Evolutionary conservation across 2,113 vertebrate species (phyloP).

Genomic region (Marmota monax): DNA sequence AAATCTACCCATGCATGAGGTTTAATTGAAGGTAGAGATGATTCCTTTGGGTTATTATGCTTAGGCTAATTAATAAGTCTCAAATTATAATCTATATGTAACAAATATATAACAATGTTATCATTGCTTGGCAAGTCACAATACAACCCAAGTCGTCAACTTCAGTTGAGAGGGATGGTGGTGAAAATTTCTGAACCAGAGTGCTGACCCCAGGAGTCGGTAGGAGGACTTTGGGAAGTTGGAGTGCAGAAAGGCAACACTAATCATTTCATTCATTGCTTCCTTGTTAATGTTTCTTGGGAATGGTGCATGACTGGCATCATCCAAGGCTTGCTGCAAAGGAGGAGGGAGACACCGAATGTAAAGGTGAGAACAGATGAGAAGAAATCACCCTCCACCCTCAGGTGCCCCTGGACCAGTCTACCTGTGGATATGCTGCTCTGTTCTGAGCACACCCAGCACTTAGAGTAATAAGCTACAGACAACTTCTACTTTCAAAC

Average conservation of each 20-base stretch:
- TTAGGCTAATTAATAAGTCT: neutral
- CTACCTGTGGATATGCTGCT: neutral
- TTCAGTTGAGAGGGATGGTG: neutral
- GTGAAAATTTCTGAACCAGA: neutral
- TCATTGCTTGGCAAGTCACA: neutral
- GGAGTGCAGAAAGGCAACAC: neutral
- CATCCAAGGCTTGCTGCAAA: neutral
- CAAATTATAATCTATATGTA: neutral
- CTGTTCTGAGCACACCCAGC: neutral
- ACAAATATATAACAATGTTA: neutral
- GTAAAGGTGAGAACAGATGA: neutral
- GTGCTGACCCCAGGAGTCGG: neutral
- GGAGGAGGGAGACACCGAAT: neutral
- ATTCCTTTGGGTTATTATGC: neutral
- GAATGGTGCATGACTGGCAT: neutral
- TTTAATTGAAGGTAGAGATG: constrained; percentile 11
- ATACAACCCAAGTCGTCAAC: neutral
- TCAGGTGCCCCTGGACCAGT: neutral
- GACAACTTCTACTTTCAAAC: neutral
- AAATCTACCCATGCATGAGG: neutral
- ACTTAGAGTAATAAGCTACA: neutral
- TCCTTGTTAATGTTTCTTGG: neutral
- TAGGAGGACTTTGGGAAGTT: neutral
- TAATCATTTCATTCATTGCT: neutral
- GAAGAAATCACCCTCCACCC: neutral